Conservation (phyloP, 2,888 invertebrate species). For the Marasmarcha lunaedactyla region DNA sequence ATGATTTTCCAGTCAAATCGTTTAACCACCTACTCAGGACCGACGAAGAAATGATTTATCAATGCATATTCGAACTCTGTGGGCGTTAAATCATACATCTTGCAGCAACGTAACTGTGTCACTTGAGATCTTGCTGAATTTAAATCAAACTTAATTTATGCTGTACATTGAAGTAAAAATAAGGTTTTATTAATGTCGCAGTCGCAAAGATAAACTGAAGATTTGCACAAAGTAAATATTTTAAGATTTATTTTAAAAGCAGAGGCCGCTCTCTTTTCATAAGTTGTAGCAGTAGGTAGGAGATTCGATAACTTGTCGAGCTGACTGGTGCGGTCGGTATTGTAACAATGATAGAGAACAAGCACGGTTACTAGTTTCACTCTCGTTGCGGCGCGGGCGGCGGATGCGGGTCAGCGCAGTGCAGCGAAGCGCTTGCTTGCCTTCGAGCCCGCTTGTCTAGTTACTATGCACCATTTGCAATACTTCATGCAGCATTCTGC, state of each 20-base stretch:
- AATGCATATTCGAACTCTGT: slow-evolving; percentile 18
- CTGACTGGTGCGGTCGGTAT: slow-evolving; percentile 9
- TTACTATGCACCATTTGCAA: slow-evolving; percentile 8
- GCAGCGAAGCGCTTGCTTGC: slow-evolving; percentile 28
- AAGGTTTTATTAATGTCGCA: background rate
- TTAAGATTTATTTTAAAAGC: background rate
- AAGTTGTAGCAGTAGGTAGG: slow-evolving; percentile 5
- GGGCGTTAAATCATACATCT: slow-evolving; percentile 30
- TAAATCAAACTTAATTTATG: slow-evolving; percentile 32
- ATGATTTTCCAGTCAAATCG: background rate
- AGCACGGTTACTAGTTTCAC: slow-evolving; percentile 47
- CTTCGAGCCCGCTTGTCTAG: slow-evolving; percentile 16
- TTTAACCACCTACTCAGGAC: slow-evolving; percentile 7
- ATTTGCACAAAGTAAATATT: background rate
- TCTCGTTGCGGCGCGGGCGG: slow-evolving; percentile 32
- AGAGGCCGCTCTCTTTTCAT: background rate
- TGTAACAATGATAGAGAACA: slow-evolving; percentile 34
- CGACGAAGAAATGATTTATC: background rate
- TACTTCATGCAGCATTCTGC: slow-evolving; percentile 2
- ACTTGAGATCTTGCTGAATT: slow-evolving; percentile 18
- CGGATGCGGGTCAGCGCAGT: slow-evolving; percentile 38
- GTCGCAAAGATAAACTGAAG: background rate
- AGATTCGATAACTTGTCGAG: slow-evolving; percentile 20
- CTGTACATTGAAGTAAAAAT: slow-evolving; percentile 21
- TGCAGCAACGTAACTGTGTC: slow-evolving; percentile 20